Base-by-base conservation (phyloP, 2,113 vertebrate genomes). In the Cairina moschata region DNA sequence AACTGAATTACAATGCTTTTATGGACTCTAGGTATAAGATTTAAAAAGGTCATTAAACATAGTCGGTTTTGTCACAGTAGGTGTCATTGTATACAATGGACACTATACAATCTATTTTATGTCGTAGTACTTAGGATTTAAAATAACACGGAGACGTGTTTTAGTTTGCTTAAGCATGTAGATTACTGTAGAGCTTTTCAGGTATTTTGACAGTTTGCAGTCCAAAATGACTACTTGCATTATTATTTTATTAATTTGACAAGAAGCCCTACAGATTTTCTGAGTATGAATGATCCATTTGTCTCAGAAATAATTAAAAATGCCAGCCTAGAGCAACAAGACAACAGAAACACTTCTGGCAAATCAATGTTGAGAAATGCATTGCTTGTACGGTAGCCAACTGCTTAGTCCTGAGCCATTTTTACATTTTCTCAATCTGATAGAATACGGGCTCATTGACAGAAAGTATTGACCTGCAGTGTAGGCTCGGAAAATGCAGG, bases 21-120 rank as follows among this genome's bases (percentile, higher is more conserved):
- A 98, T 98, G 98, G 98, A 98, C 98, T 98, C 98, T 98, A 98
- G 98, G 98, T 99, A 98, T 98, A 98, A 98, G 98, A 99, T 99
- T 98, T 98, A 98, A 98, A 99, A 99, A 99, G 99, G 98, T 98
- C 98, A 99, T 99, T 99, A 99, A 98, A 98, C 97, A 98, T 97
- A 98, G 98, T 98, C 94, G 98, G 98, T 98, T 98, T 98, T 98
- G 98, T 98, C 98, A 98, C 97, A 96, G 98, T 98, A 97, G 97
- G 98, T 99, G 98, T 98, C 98, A 98, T 97, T 98, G 97, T 98
- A 86, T 98, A 98, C 98, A 97, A 98, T 95, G 98, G 98, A 97
- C 98, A 98, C 97, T 98, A 96, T 98, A 98, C 98, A 98, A 98
- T 98, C 98, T 98, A 98, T 99, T 99, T 99, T 98, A 95, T 97